A percentile compares a stretch with the other conserved stretches of the same genome.
These are phyloP conservation scores for Orthosia gracilis DNA, from an alignment of 2,888 invertebrate genomes.

Conservation along the genomic window DNA sequence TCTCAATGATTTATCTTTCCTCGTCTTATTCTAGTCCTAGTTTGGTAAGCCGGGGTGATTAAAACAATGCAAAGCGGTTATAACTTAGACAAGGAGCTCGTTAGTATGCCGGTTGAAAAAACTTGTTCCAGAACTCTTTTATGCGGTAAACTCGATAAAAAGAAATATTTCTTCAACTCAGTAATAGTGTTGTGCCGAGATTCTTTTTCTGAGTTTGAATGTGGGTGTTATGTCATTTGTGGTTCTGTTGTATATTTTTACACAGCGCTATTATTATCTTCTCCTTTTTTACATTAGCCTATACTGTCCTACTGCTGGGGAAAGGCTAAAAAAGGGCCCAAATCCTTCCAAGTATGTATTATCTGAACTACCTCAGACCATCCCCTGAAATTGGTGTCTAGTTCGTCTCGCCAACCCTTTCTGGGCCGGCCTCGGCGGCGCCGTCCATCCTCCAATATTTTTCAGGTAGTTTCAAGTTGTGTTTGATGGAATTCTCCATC, in stretches of 20 bases:
- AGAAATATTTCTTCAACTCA: slow-evolving; percentile 43
- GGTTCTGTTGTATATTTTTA: neutral
- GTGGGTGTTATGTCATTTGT: slow-evolving; percentile 13
- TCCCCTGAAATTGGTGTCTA: too few relatives aligned
- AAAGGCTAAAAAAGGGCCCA: too few relatives aligned
- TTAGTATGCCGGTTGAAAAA: slow-evolving; percentile 61
- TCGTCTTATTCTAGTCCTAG: slow-evolving; percentile 45
- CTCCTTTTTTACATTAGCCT: neutral
- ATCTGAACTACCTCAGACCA: too few relatives aligned
- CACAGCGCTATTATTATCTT: neutral
- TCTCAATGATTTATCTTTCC: slow-evolving; percentile 24
- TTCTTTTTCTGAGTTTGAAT: slow-evolving; percentile 30
- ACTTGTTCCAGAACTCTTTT: slow-evolving; percentile 35
- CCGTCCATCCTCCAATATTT: too few relatives aligned
- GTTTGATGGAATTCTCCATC: too few relatives aligned
- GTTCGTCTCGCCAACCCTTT: too few relatives aligned
- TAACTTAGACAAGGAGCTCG: slow-evolving; percentile 60
- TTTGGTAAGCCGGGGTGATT: slow-evolving; percentile 56
- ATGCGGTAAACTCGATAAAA: too few relatives aligned
- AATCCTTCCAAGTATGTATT: too few relatives aligned
- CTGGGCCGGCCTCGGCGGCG: too few relatives aligned
- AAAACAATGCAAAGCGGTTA: slow-evolving; percentile 66
- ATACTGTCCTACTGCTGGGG: too few relatives aligned
- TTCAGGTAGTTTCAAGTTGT: too few relatives aligned
- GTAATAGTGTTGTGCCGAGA: slow-evolving; percentile 26